phyloP scores from a whole-genome alignment of 64 coral and sea anemone genomes.

The Pocillopora verrucosa region DNA sequence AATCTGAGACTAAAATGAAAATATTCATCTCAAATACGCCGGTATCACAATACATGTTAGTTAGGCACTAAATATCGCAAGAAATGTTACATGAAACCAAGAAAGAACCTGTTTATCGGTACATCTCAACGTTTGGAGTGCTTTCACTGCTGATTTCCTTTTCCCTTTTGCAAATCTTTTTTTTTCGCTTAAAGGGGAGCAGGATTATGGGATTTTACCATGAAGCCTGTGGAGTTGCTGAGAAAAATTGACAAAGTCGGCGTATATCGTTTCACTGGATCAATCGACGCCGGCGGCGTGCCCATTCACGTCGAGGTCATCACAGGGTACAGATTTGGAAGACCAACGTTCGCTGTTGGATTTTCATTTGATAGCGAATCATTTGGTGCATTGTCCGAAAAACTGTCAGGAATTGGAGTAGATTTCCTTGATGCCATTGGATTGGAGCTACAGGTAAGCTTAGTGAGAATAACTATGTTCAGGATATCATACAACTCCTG shows the following conservation, averaged over 20 bases:
- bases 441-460: slow-evolving; percentile 73
- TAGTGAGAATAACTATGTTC: background rate
- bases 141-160: too few species aligned
- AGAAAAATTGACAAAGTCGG: slow-evolving; percentile 63
- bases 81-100: too few species aligned
- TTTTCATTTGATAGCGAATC: slow-evolving; percentile 96
- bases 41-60: too few species aligned
- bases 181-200: slow-evolving; percentile 7
- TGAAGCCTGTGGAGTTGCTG: slow-evolving; percentile 64
- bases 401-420: slow-evolving; percentile 76
- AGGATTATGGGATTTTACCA: slow-evolving; percentile 68
- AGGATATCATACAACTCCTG: too few species aligned
- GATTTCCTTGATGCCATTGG: slow-evolving; percentile 86
- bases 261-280: slow-evolving; percentile 75
- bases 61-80: too few species aligned
- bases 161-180: background rate
- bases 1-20: too few species aligned
- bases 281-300: slow-evolving; percentile 61
- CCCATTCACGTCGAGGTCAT: slow-evolving; percentile 86
- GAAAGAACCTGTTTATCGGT: too few species aligned
- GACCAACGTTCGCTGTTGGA: slow-evolving; percentile 69
- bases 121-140: too few species aligned
- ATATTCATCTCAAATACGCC: too few species aligned
- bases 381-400: slow-evolving; percentile 70
- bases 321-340: slow-evolving; percentile 12